phyloP scores from a whole-genome alignment of 2,797 vertebrate species.

The Propithecus deckenii region DNA sequence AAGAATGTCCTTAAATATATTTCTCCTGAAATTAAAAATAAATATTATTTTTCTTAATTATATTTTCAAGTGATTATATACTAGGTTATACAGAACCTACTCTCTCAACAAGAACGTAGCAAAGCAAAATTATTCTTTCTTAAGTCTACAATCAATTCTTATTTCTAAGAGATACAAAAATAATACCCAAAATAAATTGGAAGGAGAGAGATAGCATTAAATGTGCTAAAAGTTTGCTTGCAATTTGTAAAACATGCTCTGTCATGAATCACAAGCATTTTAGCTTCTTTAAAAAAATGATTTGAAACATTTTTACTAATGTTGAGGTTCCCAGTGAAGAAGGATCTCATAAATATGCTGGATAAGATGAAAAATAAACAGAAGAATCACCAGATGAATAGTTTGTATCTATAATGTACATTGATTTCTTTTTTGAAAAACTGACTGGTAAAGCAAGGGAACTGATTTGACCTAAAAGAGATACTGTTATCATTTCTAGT shows the following conservation, averaged over 20 bases:
- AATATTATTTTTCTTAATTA: neutral
- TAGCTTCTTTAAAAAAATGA: neutral
- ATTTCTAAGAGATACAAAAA: neutral
- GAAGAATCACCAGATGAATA: neutral
- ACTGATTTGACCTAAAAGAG: neutral
- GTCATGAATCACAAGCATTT: neutral
- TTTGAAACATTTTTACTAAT: constrained; percentile 29
- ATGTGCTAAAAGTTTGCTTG: neutral
- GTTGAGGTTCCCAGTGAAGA: neutral
- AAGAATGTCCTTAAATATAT: neutral
- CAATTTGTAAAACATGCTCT: neutral
- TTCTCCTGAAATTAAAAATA: neutral
- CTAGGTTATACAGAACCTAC: neutral
- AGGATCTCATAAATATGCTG: neutral
- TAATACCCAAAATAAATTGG: neutral
- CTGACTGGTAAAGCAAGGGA: neutral
- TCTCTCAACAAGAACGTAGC: neutral
- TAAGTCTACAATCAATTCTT: constrained; percentile 1
- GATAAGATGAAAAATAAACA: constrained; percentile 38
- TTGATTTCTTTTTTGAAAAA: neutral
- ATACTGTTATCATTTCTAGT: neutral
- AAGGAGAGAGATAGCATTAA: neutral
- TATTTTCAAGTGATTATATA: neutral
- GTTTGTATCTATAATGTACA: neutral
- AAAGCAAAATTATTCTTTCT: constrained; percentile 20